Percentiles rank a stretch among this genome's conserved stretches.
Conservation (phyloP, 2,113 vertebrate species). For the Tachysurus vachellii region DNA sequence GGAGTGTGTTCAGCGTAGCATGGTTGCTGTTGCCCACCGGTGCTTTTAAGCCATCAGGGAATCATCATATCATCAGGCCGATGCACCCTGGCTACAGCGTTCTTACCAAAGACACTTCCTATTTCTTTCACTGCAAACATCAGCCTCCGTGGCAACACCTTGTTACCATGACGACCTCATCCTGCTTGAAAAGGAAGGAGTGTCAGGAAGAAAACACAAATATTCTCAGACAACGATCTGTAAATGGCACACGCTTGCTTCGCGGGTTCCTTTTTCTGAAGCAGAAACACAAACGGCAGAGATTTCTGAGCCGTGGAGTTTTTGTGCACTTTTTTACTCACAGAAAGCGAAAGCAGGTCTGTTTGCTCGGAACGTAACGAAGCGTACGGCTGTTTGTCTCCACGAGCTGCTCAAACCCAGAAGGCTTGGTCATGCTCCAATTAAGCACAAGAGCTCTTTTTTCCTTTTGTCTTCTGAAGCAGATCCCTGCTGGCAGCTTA, state of each 20-base stretch:
- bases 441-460: slow-evolving; percentile 26
- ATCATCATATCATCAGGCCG: not conserved
- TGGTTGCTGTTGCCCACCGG: not conserved
- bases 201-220: not conserved
- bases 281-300: not conserved
- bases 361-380: slow-evolving; percentile 28
- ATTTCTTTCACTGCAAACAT: slow-evolving; percentile 11
- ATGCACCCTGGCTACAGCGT: not conserved
- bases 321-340: not conserved
- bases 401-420: not conserved
- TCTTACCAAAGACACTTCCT: not conserved
- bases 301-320: not conserved
- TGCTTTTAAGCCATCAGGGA: not conserved
- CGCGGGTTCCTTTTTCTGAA: too few relatives aligned
- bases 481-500: slow-evolving; percentile 12
- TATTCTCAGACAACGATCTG: not conserved
- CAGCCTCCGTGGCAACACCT: slow-evolving; percentile 10
- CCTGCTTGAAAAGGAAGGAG: not conserved
- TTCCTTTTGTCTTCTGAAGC: slow-evolving; percentile 8
- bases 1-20: not conserved
- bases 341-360: not conserved
- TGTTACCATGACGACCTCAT: slow-evolving; percentile 51
- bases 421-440: slow-evolving; percentile 7
- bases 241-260: not conserved
- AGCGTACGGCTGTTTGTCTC: slow-evolving; percentile 31